phyloP scores from a whole-genome alignment of 2,888 invertebrate genomes.

The Caradrina clavipalpis region DNA sequence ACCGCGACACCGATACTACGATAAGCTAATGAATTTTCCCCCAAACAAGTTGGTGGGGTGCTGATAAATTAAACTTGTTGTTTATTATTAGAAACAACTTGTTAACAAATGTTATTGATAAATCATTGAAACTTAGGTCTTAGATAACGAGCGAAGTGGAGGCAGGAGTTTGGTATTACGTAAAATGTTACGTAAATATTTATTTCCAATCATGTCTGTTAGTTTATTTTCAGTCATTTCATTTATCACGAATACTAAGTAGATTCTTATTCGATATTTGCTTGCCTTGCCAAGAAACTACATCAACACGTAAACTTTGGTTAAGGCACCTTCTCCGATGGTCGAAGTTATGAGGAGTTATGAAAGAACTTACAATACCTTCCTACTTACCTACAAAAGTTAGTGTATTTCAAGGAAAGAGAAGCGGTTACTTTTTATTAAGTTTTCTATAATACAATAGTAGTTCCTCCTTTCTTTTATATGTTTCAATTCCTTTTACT shows the following conservation, averaged over 20 bases:
- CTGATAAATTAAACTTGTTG: constrained; percentile 64
- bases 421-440: constrained; percentile 27
- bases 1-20: constrained; percentile 69
- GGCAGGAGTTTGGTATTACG: constrained; percentile 22
- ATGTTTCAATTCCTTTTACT: background rate
- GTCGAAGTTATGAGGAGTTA: constrained; percentile 33
- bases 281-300: constrained; percentile 38
- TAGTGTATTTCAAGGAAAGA: constrained; percentile 15
- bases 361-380: constrained; percentile 11
- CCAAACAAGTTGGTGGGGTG: constrained; percentile 65
- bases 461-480: background rate
- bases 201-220: constrained; percentile 8
- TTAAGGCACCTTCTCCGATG: constrained; percentile 24
- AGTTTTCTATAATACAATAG: background rate
- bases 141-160: constrained; percentile 23
- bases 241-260: constrained; percentile 11
- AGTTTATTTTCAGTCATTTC: background rate
- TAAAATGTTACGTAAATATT: constrained; percentile 16
- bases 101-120: constrained; percentile 57
- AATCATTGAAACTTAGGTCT: constrained; percentile 52
- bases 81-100: constrained; percentile 54
- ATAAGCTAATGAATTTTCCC: constrained; percentile 77
- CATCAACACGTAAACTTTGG: constrained; percentile 30
- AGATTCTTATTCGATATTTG: constrained; percentile 26
- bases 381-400: background rate